These are phyloP conservation scores for Adineta ricciae DNA, from an alignment of 2,888 invertebrate genomes.

Conservation along the genomic window DNA sequence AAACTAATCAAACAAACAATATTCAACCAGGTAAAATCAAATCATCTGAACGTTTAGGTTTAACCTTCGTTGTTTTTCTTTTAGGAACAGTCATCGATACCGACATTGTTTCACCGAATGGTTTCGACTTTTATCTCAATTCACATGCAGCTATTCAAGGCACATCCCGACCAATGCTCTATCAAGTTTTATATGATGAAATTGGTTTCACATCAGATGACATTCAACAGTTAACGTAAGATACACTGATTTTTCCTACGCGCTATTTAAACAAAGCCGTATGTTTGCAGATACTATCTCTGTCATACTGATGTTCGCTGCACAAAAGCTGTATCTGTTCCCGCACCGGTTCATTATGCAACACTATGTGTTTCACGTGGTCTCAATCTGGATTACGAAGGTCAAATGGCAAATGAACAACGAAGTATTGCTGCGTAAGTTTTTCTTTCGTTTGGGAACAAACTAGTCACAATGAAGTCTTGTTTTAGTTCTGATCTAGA, in stretches of 20 bases:
- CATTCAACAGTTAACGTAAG: neutral
- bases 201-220: neutral
- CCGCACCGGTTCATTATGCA: neutral
- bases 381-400: no score
- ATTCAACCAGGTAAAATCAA: no score
- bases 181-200: conserved; percentile 10
- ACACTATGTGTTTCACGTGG: no score
- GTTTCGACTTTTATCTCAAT: neutral
- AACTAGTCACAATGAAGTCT: no score
- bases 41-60: no score
- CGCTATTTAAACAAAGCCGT: no score
- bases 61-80: no score
- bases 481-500: neutral
- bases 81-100: neutral
- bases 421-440: neutral
- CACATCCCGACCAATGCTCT: neutral
- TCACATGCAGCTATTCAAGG: neutral
- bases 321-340: neutral
- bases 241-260: no score
- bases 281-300: neutral
- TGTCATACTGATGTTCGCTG: neutral
- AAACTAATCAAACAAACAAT: no score
- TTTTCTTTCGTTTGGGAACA: neutral
- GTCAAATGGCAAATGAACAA: no score
- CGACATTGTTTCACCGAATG: neutral